These are phyloP conservation scores for Ochropleura leucogaster DNA, from an alignment of 2,888 invertebrate genomes.

Conservation along the genomic window DNA sequence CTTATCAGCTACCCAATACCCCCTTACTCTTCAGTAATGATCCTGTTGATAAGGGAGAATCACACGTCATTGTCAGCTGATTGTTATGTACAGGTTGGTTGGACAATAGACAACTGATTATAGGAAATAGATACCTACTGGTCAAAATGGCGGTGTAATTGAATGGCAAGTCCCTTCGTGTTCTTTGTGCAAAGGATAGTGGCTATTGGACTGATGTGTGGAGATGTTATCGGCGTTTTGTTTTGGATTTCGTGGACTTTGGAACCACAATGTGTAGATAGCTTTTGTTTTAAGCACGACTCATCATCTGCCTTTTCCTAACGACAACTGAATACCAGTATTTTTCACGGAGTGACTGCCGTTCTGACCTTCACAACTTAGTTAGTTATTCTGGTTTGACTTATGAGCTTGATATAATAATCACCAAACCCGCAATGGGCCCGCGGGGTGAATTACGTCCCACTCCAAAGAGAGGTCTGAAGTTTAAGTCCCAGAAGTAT, in stretches of 20 bases:
- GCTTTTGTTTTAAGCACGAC: background rate
- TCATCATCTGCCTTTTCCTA: background rate
- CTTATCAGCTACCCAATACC: conserved; percentile 46
- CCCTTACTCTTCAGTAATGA: conserved; percentile 26
- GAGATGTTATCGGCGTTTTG: background rate
- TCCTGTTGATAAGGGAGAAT: conserved; percentile 20
- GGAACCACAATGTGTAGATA: background rate
- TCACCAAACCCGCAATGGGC: background rate
- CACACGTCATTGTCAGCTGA: conserved; percentile 25
- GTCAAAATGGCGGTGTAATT: conserved; percentile 14
- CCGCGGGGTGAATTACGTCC: background rate
- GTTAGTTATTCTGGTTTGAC: background rate
- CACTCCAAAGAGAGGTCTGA: background rate
- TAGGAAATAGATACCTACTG: conserved; percentile 13
- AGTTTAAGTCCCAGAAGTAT: rapidly evolving
- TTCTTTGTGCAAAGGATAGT: background rate
- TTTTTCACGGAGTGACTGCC: background rate
- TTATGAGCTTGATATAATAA: background rate
- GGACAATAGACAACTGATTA: conserved; percentile 38
- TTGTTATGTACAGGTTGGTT: conserved; percentile 7
- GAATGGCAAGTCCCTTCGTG: background rate
- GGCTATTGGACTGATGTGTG: background rate
- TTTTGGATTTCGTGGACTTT: background rate
- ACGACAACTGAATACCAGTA: background rate
- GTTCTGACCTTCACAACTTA: background rate